Base-by-base conservation (phyloP, 2,113 vertebrate genomes). In the Chlamydotis undulata region DNA sequence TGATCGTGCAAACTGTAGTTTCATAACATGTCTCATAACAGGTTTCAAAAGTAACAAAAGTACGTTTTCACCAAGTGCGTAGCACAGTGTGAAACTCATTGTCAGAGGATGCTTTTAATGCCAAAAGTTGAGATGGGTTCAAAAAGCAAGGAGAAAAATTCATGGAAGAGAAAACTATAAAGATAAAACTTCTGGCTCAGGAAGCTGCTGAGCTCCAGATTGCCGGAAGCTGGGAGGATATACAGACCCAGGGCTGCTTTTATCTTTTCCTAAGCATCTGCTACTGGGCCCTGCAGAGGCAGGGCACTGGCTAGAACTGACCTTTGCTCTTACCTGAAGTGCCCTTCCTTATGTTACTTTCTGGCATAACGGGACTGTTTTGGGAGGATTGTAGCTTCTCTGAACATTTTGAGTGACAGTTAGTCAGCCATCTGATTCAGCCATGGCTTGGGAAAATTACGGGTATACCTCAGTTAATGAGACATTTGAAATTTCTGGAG, bases 101-200 rank as follows among this genome's bases (percentile, higher is more conserved):
- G 89, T 69, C 65, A 91, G 91, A 61, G 93, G 93, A 95, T 87
- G 91, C 89, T 89, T 69, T 93, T 63, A 60, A 69, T 89, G 87
- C 70, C 91, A 94, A 56, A 84, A 89, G 57, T 2, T 79, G 57
- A 88, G 87, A 76, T 37, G 70, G 35, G 49, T 97, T 96, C 94
- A 97, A 96, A 96, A 93, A 91, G 84, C 93, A 91, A 87, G 19
- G 37, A 87, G 89, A 87, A 97, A 95, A 96, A 96, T 94, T 76
- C 43, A 19, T 89, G 96, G 95, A 96, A 97, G 91, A 92, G 71
- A 92, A 85, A 84, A 53, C 26, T 52, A 52, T 45, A 39, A 53
- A 95, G 96, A 96, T 94, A 91, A 97, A 94, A 25, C 74, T 78
- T 71, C 61, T 91, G 93, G 43, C 84, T 93, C 69, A 79, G 94